These are phyloP conservation scores for Clusia tigrina DNA, from an alignment of 2,888 invertebrate species.

Conservation along the genomic window DNA sequence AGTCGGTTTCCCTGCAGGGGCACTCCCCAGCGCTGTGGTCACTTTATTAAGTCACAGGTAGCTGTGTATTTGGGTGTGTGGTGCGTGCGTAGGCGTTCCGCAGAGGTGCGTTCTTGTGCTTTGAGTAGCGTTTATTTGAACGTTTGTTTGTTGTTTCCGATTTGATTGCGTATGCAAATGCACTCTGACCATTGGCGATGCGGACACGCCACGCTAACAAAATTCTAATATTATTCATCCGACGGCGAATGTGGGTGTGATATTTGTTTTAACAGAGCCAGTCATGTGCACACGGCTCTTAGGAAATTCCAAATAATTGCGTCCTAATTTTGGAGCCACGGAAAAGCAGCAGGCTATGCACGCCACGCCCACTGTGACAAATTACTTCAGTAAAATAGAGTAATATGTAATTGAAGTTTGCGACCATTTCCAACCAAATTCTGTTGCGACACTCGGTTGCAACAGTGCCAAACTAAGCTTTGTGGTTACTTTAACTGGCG, in stretches of 20 bases:
- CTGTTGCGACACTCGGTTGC: neutral
- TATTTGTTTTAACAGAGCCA: neutral
- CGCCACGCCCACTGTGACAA: no score
- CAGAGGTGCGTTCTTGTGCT: neutral
- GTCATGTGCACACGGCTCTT: no score
- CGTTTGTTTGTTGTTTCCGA: slow-evolving; percentile 44
- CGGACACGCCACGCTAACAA: neutral
- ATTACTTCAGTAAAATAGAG: no score
- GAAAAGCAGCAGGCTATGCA: no score
- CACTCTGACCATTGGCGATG: slow-evolving; percentile 35
- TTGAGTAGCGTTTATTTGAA: slow-evolving; percentile 5
- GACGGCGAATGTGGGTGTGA: neutral
- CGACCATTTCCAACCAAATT: neutral
- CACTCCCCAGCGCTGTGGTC: slow-evolving; percentile 2
- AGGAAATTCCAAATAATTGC: no score
- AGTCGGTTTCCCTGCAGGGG: no score
- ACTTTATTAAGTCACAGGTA: slow-evolving; percentile 7
- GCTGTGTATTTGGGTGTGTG: neutral
- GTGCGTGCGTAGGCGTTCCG: neutral
- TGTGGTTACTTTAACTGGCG: neutral
- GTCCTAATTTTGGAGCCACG: no score
- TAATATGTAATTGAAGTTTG: no score
- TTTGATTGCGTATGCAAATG: slow-evolving; percentile 58
- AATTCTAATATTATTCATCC: neutral
- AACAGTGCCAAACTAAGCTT: neutral